Base-by-base conservation (phyloP, 2,888 invertebrate genomes). In the Vesta saturnalis region DNA sequence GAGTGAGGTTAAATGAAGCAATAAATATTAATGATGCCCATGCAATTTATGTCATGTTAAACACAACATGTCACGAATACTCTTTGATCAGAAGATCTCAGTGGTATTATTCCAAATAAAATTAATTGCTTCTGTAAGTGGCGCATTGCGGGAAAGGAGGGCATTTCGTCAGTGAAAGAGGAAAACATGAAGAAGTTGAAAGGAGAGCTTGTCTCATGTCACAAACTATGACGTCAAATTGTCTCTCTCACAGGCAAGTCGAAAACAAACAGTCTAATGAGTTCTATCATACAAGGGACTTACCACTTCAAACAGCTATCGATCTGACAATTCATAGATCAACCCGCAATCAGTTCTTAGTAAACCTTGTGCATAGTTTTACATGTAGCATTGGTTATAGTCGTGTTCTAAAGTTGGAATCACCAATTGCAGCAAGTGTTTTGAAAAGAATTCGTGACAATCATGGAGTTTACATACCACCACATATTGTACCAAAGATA, bases 341-440 rank as follows among this genome's bases (percentile, higher is more conserved):
- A 30, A 10, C 30, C 30, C 30, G 4, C 30, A 30, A 10, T 30
- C 30, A 30, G 30, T 30, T 30, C 30, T 30, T 30, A 30, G 30
- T 30, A 30, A 30, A 30, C 30, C 4, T 30, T 6, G 10, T 30
- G 30, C 30, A n/a, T n/a, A n/a, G n/a, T n/a, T n/a, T n/a, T n/a
- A n/a, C n/a, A n/a, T n/a, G n/a, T n/a, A 46, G 3, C 46, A 46
- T 46, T 46, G 46, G 12, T 46, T 46, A 46, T 46, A 46, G n/a
- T 46, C 15, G 15, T 46, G 46, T 46, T n/a, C 15, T 14, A 46
- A 46, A 8, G n/a, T 46, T 46, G 46, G 46, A 46, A 46, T 6
- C 12, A 12, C 12, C 3, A 14, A 30, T 30, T 30, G 30, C 30
- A 30, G 30, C 30, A 30, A 30, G 30, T 30, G 30, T 30, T 30